phyloP scores from a whole-genome alignment of 2,113 vertebrate species.

The Brachyistius frenatus region DNA sequence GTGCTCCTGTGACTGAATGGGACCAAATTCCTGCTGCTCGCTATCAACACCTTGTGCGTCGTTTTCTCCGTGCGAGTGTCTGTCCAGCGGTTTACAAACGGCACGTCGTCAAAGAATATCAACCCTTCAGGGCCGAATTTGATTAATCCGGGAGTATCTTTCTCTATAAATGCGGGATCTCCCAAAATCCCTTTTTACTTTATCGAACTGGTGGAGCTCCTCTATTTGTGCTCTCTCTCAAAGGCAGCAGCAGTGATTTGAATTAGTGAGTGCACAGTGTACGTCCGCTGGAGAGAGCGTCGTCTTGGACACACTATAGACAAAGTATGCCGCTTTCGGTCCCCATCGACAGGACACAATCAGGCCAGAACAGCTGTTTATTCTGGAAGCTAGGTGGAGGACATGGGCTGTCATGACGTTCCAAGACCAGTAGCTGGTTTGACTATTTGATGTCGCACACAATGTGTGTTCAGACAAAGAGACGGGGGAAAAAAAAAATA shows the following conservation, averaged over 20 bases:
- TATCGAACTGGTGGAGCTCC: constrained; percentile 22
- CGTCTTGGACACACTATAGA: constrained; percentile 76
- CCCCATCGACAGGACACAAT: constrained; percentile 74
- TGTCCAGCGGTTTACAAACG: constrained; percentile 37
- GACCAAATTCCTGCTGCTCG: too few relatives aligned
- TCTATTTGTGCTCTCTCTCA: constrained; percentile 6
- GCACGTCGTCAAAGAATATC: constrained; percentile 32
- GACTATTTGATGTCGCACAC: constrained; percentile 60
- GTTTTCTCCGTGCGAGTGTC: background rate
- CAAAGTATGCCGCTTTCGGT: constrained; percentile 60
- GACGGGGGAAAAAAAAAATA: constrained; percentile 20
- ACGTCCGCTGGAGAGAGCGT: constrained; percentile 46
- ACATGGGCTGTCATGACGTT: constrained; percentile 68
- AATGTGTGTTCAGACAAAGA: constrained; percentile 69
- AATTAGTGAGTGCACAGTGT: constrained; percentile 38
- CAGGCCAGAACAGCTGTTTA: constrained; percentile 76
- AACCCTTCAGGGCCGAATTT: constrained; percentile 31
- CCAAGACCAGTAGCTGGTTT: constrained; percentile 69
- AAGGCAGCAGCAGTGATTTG: constrained; percentile 33
- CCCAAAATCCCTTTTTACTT: constrained; percentile 39
- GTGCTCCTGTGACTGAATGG: too few relatives aligned
- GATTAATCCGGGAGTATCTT: constrained; percentile 28
- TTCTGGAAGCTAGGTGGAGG: constrained; percentile 72
- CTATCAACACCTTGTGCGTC: too few relatives aligned
- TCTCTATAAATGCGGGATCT: constrained; percentile 46